Conservation (phyloP, 2,888 invertebrate species). For the Dione vanillae region DNA sequence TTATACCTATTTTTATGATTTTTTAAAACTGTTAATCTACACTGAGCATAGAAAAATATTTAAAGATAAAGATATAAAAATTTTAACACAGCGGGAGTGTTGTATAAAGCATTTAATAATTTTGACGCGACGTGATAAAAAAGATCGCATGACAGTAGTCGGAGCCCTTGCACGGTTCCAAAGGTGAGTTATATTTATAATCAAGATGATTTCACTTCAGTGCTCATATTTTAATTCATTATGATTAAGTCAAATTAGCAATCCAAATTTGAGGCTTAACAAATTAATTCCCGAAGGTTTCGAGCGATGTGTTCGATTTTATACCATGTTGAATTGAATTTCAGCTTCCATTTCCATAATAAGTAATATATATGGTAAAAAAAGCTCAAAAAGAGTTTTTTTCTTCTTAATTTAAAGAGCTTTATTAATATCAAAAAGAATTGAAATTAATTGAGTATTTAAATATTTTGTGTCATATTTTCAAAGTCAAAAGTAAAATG, state of each 20-base stretch:
- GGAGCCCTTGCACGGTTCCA: no score
- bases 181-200: not conserved
- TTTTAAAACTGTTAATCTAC: no score
- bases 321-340: slow-evolving; percentile 13
- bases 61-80: no score
- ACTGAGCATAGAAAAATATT: no score
- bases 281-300: slow-evolving; percentile 34
- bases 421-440: not conserved
- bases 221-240: slow-evolving; percentile 33
- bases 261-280: slow-evolving; percentile 37
- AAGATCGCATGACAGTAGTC: no score
- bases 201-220: slow-evolving; percentile 3
- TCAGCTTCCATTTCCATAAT: slow-evolving; percentile 16
- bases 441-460: not conserved
- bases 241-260: slow-evolving; percentile 37
- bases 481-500: not conserved
- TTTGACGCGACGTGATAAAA: no score
- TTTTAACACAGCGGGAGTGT: no score
- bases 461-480: not conserved
- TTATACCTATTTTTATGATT: no score
- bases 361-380: not conserved
- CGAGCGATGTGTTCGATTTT: slow-evolving; percentile 20
- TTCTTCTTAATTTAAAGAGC: no score
- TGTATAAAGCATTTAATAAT: no score
- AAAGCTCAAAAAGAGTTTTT: not conserved